Evolutionary conservation across 92 coral and sea anemone species (phyloP), one percentile per base, ranked within the genome.

Genomic region (Parazoanthus swiftii): DNA sequence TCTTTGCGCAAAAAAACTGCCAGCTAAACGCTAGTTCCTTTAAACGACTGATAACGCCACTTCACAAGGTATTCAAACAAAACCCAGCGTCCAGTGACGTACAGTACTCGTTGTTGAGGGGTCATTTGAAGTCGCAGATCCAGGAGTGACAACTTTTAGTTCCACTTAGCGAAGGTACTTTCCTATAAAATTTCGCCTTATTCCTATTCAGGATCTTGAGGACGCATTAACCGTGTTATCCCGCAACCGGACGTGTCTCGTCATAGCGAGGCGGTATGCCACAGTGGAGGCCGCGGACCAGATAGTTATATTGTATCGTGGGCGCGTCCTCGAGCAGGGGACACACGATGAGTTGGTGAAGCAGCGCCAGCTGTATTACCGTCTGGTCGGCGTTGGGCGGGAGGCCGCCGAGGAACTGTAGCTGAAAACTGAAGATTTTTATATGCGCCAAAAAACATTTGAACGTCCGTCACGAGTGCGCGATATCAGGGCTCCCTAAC

Each of bases 281-380:
- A 96, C 98, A 6, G 90, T 91, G 54, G 94, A 90, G 48, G 81
- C 94, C 79, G 98, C 98, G 81, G 98, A 94, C 89, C 87, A 92
- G 39, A 89, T 96, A 36, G 94, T 87, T 76, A 76, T 96, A 46
- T 89, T 96, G 80, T 94, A 92, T 85, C 98, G 92, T 74, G 98
- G 98, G 89, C 94, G 90, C 88, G 93, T 96, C 14, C 72, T 96
- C 72, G 98, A 94, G 73, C 96, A 96, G 46, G 98, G 98, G 33
- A 91, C 95, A 0, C 92, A 85, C 26, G 89, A 90, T 3, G 98
- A 94, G 76, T 89, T 96, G 58, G 51, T 81, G 80, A 88, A 86
- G 8, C 86, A 80, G 66, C 89, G 92, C 35, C 89, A 91, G 23
- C 82, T 94, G 80, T 89, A 88, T 74, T 74, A 91, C 67, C 81